A percentile compares a stretch with the other conserved stretches of the same genome.
Conservation (phyloP, 2,888 invertebrate genomes). For the Trilocha varians region DNA sequence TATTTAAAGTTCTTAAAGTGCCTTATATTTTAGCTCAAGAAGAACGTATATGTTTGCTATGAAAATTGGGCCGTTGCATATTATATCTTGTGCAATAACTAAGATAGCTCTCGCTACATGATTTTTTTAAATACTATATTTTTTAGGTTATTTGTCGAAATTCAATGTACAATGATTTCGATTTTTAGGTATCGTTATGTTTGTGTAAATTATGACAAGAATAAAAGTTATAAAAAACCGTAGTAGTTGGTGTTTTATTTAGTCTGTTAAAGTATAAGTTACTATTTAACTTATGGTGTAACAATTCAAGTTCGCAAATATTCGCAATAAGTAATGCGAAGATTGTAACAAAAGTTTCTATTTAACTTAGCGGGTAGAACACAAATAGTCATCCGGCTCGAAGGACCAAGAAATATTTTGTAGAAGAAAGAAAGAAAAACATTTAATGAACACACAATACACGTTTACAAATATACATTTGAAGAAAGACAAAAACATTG, state of each 20-base stretch:
- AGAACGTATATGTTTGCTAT: background rate
- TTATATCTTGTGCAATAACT: slow-evolving; percentile 19
- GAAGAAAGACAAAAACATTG: too few relatives aligned
- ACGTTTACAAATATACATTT: too few relatives aligned
- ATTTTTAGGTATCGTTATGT: slow-evolving; percentile 62
- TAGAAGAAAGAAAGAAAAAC: too few relatives aligned
- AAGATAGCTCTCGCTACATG: slow-evolving; percentile 12
- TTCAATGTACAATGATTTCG: slow-evolving; percentile 35
- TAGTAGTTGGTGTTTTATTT: slow-evolving; percentile 14
- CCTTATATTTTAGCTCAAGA: background rate
- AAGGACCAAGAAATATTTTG: too few relatives aligned
- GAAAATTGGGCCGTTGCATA: slow-evolving; percentile 10
- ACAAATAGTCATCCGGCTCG: too few relatives aligned
- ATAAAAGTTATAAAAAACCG: slow-evolving; percentile 66
- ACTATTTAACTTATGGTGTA: too few relatives aligned
- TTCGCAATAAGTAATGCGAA: too few relatives aligned
- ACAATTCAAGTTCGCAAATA: too few relatives aligned
- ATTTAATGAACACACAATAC: too few relatives aligned
- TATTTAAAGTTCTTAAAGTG: background rate
- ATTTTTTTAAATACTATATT: slow-evolving; percentile 8
- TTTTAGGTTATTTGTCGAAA: slow-evolving; percentile 6
- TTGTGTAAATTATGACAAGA: slow-evolving; percentile 67
- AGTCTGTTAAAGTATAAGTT: too few relatives aligned
- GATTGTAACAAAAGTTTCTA: too few relatives aligned
- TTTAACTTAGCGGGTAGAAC: too few relatives aligned